Conservation (phyloP, 2,888 invertebrate genomes). For the Spodoptera littoralis region DNA sequence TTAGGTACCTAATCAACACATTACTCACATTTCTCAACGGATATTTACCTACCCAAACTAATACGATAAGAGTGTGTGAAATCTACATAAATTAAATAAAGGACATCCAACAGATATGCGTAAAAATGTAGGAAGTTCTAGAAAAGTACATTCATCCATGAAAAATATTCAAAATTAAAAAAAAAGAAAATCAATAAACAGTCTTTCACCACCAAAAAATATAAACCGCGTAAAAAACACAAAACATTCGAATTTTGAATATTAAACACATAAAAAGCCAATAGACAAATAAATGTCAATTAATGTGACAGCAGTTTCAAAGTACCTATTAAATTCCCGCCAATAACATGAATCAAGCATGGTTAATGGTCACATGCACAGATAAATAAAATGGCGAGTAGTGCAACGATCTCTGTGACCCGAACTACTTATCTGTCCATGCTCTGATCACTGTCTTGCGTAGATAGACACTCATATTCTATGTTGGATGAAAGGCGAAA, state of each 20-base stretch:
- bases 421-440: slow-evolving; percentile 20
- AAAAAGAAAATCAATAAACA: no score
- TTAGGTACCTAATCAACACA: no score
- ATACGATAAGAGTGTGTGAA: no score
- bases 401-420: slow-evolving; percentile 40
- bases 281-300: slow-evolving; percentile 1
- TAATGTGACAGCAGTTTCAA: neutral
- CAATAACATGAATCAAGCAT: slow-evolving; percentile 14
- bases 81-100: no score
- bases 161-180: no score
- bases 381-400: neutral
- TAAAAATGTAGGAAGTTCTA: no score
- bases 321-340: neutral
- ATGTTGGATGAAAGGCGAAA: slow-evolving; percentile 3
- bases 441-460: slow-evolving; percentile 23
- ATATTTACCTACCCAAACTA: no score
- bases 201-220: no score
- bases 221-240: no score
- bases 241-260: neutral
- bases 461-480: slow-evolving; percentile 1
- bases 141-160: no score
- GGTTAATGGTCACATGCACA: neutral
- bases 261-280: neutral
- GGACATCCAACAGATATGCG: no score
- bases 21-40: no score